Evolutionary conservation across 2,888 invertebrate genomes (phyloP), one percentile per base, ranked within the genome.

Genomic region (Petrolisthes manimaculis): DNA sequence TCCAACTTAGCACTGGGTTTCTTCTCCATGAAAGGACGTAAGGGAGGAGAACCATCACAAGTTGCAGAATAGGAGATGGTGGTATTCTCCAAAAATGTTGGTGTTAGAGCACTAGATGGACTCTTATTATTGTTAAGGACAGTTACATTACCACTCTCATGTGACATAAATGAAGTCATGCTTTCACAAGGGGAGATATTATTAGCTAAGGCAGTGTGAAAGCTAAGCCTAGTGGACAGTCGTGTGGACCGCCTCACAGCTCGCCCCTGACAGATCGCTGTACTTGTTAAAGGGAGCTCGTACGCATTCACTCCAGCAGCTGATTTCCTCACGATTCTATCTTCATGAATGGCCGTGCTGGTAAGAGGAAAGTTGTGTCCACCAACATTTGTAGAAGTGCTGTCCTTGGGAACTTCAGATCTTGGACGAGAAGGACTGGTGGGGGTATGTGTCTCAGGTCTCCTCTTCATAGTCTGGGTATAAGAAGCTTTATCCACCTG

Each of bases 171-270:
- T 8, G 24, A 21, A 9, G 21, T 80, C 55, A 24, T 21, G 14
- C 21, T 18, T 9, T 21, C 12, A 8, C 21, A n/a, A 51, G 83
- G 77, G 5, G 81, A 86, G 6, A 83, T 3, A 24, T 83, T 53
- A 51, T 71, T 61, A 55, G 83, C 24, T 37, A 80, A 8, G n/a
- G 88, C 71, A 18, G 21, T 77, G 51, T 80, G 71, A 51, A 77
- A n/a, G 56, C 79, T 88, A n/a, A 53, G 54, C 24, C 37, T 77
- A 6, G 83, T 88, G 54, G 88, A 79, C 1, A 84, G 12, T 54
- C 88, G 67, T n/a, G 88, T 88, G 21, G 88, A 88, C 21, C 74
- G 78, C 53, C 88, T 75, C 53, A 79, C 80, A 71, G n/a, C 55
- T 55, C 88, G 55, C 24, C n/a, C 55, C 14, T 83, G 61, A 61